Evolutionary conservation across 2,888 invertebrate genomes (phyloP).

Genomic region (Polyploca ridens): DNA sequence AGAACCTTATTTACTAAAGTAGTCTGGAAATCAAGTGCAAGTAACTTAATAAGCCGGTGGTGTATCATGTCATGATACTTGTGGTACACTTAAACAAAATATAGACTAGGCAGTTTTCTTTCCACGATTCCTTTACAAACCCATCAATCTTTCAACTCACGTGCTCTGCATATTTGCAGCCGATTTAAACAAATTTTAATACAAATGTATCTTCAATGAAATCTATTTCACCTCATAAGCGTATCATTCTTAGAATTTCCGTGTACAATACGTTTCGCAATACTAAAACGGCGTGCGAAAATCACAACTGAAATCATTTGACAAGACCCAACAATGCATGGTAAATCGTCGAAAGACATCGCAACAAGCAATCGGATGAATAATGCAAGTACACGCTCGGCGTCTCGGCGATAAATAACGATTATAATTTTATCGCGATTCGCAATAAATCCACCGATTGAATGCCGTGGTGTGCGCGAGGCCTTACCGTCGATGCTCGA

Average conservation of each 20-base stretch:
- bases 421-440: conserved; percentile 80
- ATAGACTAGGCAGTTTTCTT: not conserved
- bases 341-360: conserved; percentile 65
- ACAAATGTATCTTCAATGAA: not conserved
- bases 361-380: conserved; percentile 66
- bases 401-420: conserved; percentile 71
- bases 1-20: no score
- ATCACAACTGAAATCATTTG: conserved; percentile 42
- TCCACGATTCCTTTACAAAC: not conserved
- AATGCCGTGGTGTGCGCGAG: conserved; percentile 48
- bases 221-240: conserved; percentile 22
- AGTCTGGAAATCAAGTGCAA: no score
- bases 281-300: conserved; percentile 53
- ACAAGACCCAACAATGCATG: conserved; percentile 55
- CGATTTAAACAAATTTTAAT: not conserved
- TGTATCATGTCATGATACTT: no score
- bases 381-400: conserved; percentile 73
- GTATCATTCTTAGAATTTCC: conserved; percentile 39
- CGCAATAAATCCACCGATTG: conserved; percentile 72
- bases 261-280: conserved; percentile 42
- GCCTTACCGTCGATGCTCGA: conserved; percentile 41
- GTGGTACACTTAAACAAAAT: no score
- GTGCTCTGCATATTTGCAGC: not conserved
- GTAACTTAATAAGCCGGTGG: no score
- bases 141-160: conserved; percentile 1